Evolutionary conservation across 2,888 invertebrate genomes (phyloP), one percentile per base, ranked within the genome.

Genomic region (Malthinus flaveolus): DNA sequence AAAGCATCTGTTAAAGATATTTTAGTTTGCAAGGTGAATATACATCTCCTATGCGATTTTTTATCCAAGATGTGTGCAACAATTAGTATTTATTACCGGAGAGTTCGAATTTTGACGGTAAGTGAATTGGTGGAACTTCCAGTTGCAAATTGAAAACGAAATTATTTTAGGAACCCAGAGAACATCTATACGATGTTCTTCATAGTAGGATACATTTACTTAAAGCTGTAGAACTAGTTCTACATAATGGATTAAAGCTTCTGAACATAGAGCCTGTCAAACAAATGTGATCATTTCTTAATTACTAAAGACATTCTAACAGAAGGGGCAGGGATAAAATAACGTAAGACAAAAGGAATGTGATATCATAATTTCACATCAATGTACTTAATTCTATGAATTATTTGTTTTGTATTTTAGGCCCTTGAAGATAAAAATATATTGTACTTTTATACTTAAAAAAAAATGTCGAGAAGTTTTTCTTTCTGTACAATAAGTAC

Each of bases 51-150:
- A 35, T 85, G 89, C 62, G 79, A 81, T 56, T 90, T 85, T 73
- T 77, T 91, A 6, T 83, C 83, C 58, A 81, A 82, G 7, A 79
- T 91, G 74, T 86, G 87, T 13, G 81, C 84, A 36, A 73, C 82
- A 6, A 87, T 91, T 70, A 91, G 91, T 73, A 82, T 85, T 51
- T 93, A 91, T 72, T 93, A 93, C 71, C 82, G 88, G 62, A 83
- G 84, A 72, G 82, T 85, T 33, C 83, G 86, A 66, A 85, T 93
- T 70, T 78, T 92, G 61, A 85, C 85, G 64, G 90, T 90, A 79
- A 82, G 84, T 79, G 57, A 52, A 46, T 53, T 46, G 9, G 3
- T 3, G 10, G 35, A 1, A 5, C 34, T 15, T 11, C 5, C 10
- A 15, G 11, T 15, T 15, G 8, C 3, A 36, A 34, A 49, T 42